Conservation (phyloP, 2,797 vertebrate genomes). For the Strix occidentalis region DNA sequence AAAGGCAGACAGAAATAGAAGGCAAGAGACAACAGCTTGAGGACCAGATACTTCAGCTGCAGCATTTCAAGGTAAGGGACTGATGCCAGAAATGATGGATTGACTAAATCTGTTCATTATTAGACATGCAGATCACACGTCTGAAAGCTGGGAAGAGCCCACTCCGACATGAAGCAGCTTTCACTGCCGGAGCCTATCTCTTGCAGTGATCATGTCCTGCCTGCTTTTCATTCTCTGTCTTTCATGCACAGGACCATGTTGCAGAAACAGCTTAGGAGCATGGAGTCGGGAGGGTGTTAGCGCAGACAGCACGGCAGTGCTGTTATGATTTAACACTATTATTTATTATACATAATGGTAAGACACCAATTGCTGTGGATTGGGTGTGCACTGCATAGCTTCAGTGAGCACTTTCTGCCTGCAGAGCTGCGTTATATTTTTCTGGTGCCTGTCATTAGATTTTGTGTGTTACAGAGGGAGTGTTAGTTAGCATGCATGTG, state of each 20-base stretch:
- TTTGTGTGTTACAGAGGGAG: background rate
- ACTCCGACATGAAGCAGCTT: constrained; percentile 52
- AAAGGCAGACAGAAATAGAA: constrained; percentile 95
- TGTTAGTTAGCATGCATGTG: background rate
- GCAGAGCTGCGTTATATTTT: constrained; percentile 19
- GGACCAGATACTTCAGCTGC: constrained; percentile 93
- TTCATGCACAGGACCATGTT: constrained; percentile 8
- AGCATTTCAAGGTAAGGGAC: constrained; percentile 93
- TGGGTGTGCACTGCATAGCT: constrained; percentile 55
- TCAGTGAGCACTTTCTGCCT: constrained; percentile 18
- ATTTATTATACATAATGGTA: constrained; percentile 29
- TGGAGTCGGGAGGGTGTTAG: background rate
- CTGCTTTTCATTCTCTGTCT: constrained; percentile 23
- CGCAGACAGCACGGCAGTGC: background rate
- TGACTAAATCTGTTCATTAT: constrained; percentile 56
- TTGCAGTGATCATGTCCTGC: constrained; percentile 39
- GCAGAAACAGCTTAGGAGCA: background rate
- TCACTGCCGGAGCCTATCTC: constrained; percentile 5
- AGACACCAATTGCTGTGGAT: background rate
- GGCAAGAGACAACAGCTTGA: constrained; percentile 93
- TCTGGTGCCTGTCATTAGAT: background rate
- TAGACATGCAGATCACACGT: constrained; percentile 72
- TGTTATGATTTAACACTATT: background rate
- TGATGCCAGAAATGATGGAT: constrained; percentile 38
- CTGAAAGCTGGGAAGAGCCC: constrained; percentile 61